Conservation (phyloP, 2,797 vertebrate species). For the Gastrophryne carolinensis region DNA sequence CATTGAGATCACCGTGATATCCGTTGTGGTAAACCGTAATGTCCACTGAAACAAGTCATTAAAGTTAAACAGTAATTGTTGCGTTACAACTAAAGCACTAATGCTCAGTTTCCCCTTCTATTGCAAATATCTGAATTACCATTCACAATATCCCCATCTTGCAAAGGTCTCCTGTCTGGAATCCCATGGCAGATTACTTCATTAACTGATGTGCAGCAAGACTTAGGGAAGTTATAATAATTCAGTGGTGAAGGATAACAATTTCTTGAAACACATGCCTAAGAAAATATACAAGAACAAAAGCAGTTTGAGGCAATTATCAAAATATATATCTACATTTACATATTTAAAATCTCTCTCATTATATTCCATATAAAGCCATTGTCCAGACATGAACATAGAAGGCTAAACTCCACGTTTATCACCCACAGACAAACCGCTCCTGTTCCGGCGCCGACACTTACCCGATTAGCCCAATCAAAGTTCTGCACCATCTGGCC, state of each 20-base stretch:
- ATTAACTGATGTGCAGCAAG: conserved; percentile 97
- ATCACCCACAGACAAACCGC: too few species aligned
- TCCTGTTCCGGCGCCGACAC: too few species aligned
- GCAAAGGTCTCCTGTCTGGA: conserved; percentile 89
- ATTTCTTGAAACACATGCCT: conserved; percentile 94
- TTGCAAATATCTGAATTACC: conserved; percentile 64
- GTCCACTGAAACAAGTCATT: conserved; percentile 78
- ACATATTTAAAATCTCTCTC: too few species aligned
- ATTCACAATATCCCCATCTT: conserved; percentile 96
- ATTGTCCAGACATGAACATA: too few species aligned
- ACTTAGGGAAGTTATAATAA: conserved; percentile 99
- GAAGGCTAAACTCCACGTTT: too few species aligned
- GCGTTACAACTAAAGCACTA: too few species aligned
- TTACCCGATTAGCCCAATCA: too few species aligned
- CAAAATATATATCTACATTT: too few species aligned
- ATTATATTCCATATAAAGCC: too few species aligned
- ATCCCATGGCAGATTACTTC: conserved; percentile 99
- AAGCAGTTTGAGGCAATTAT: too few species aligned
- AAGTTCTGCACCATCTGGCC: too few species aligned
- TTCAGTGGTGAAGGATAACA: conserved; percentile 98
- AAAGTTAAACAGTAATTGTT: neutral
- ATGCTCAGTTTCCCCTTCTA: neutral
- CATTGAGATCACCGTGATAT: conserved; percentile 97
- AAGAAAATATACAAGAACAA: conserved; percentile 20
- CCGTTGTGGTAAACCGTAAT: conserved; percentile 97